Conservation (phyloP, 2,888 invertebrate species). For the Panzeria rudis region DNA sequence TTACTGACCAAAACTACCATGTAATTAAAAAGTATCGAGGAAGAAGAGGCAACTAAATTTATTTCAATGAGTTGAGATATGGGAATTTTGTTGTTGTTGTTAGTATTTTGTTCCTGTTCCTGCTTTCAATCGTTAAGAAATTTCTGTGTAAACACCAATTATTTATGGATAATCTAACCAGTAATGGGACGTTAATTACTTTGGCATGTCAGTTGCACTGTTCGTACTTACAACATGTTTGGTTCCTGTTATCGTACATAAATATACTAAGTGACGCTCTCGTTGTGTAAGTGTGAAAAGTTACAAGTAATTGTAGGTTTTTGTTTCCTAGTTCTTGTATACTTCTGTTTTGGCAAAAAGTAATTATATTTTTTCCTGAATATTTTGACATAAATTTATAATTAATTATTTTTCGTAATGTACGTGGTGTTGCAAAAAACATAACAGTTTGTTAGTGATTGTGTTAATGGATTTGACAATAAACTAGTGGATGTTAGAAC, state of each 20-base stretch:
- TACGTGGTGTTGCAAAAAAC: background rate
- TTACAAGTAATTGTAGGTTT: slow-evolving; percentile 63
- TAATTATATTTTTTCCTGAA: slow-evolving; percentile 61
- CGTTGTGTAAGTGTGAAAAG: slow-evolving; percentile 63
- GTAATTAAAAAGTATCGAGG: slow-evolving; percentile 59
- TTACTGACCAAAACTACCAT: slow-evolving; percentile 48
- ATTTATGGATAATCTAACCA: slow-evolving; percentile 83
- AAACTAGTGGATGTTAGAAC: background rate
- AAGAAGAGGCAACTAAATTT: slow-evolving; percentile 65
- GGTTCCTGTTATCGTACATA: slow-evolving; percentile 12
- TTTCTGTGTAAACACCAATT: slow-evolving; percentile 78
- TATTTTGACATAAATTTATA: slow-evolving; percentile 71
- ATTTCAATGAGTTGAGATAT: slow-evolving; percentile 54
- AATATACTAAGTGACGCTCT: slow-evolving; percentile 7
- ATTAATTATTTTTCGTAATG: slow-evolving; percentile 65
- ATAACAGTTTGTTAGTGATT: background rate
- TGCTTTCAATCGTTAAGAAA: slow-evolving; percentile 35
- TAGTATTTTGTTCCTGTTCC: background rate
- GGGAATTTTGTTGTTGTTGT: slow-evolving; percentile 9
- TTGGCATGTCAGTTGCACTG: slow-evolving; percentile 77
- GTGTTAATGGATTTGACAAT: slow-evolving; percentile 21
- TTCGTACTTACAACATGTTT: slow-evolving; percentile 14
- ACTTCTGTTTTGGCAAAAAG: slow-evolving; percentile 47
- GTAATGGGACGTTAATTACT: slow-evolving; percentile 83
- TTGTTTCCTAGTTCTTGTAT: slow-evolving; percentile 34